Percentiles rank a stretch among this genome's conserved stretches.
phyloP scores from a whole-genome alignment of 2,888 invertebrate species.

The Kuschelorhynchus macadamiae region DNA sequence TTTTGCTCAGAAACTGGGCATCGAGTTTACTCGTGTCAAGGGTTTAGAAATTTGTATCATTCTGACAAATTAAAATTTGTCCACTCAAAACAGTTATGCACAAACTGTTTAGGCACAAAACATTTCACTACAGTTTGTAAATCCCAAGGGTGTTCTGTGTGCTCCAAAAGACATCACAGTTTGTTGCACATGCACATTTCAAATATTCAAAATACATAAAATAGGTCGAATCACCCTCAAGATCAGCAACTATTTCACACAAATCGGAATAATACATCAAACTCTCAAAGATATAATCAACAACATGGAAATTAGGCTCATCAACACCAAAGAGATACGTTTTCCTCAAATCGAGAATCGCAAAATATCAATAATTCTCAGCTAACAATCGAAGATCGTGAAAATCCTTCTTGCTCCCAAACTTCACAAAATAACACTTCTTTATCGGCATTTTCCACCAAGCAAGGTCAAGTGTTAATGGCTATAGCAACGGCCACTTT shows the following conservation, averaged over 20 bases:
- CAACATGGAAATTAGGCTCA: no score
- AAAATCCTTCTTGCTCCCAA: no score
- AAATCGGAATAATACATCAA: no score
- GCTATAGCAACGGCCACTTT: constrained; percentile 30
- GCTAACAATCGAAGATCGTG: no score
- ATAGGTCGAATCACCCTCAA: no score
- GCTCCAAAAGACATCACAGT: constrained; percentile 12
- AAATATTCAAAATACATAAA: no score
- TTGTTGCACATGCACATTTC: not conserved
- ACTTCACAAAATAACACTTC: no score
- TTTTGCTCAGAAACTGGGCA: constrained; percentile 13
- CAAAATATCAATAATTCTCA: no score
- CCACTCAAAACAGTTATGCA: constrained; percentile 9
- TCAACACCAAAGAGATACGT: no score
- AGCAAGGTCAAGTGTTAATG: constrained; percentile 27
- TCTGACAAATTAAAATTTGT: constrained; percentile 13
- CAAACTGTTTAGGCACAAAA: constrained; percentile 16
- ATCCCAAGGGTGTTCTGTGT: constrained; percentile 11
- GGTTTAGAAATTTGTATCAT: constrained; percentile 13
- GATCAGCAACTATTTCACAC: no score
- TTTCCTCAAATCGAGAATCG: no score
- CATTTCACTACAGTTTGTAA: not conserved
- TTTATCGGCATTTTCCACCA: constrained; percentile 14
- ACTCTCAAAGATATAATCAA: no score
- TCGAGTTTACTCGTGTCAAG: constrained; percentile 12